Percentiles rank a stretch among this genome's conserved stretches.
Evolutionary conservation across 1,140 invertebrate genomes (phyloP).

Genomic region (Ceratoteleas bidentatus): DNA sequence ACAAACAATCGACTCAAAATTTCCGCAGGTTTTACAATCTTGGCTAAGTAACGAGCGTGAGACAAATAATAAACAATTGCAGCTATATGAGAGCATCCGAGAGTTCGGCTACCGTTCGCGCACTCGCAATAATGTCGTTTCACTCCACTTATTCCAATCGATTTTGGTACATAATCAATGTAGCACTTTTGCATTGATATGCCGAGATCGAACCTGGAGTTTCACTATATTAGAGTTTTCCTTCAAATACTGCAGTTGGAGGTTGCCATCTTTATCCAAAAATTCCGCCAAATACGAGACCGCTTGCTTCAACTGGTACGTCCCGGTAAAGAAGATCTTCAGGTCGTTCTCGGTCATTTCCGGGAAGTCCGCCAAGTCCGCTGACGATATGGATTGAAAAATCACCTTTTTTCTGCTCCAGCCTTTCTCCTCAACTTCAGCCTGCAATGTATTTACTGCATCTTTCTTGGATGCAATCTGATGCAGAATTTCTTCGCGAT

Average conservation of each 20-base stretch:
- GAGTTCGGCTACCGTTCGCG: conserved; percentile 1
- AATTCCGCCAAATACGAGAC: conserved; percentile 4
- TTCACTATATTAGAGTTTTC: background rate
- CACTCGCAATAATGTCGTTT: conserved; percentile 14
- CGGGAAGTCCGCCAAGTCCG: background rate
- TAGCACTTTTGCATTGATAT: conserved; percentile 12
- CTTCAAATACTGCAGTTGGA: background rate
- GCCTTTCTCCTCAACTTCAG: background rate
- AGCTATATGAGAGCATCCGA: conserved; percentile 10
- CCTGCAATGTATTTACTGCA: too few species aligned
- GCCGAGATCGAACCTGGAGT: conserved; percentile 1
- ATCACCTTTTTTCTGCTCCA: background rate
- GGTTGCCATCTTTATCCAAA: conserved; percentile 5
- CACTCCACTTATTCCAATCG: background rate
- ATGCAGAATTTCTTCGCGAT: background rate
- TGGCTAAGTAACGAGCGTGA: background rate
- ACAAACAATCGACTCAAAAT: too few species aligned
- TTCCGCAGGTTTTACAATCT: too few species aligned
- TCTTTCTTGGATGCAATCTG: background rate
- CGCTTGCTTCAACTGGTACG: background rate
- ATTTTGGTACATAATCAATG: conserved; percentile 7
- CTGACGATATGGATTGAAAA: background rate
- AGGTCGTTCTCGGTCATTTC: conserved; percentile 7
- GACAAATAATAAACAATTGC: background rate
- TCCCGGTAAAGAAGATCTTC: background rate